Base-by-base conservation (phyloP, 2,888 invertebrate species). In the Eupithecia vulgata region DNA sequence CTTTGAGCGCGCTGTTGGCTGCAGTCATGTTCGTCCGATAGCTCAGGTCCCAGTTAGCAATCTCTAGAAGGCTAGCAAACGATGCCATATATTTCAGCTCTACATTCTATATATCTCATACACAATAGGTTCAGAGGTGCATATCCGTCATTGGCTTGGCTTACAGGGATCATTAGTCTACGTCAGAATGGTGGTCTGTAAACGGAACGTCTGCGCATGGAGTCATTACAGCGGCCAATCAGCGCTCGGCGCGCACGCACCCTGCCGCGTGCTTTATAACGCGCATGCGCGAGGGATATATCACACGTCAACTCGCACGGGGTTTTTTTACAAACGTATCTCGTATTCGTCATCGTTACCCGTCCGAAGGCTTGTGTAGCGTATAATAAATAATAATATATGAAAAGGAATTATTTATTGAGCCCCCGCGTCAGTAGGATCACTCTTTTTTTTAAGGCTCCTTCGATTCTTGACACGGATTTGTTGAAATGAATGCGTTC, bases 261-360 rank as follows among this genome's bases (percentile, higher is more conserved):
- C 92, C 93, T 89, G 92, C 88, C 87, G 93, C 82, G 93, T 91
- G 87, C 89, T 92, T 94, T 92, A 93, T 92, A 87, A 84, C 87
- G 85, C 88, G 88, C 89, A 81, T 82, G 88, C 90, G 85, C 90
- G 81, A 83, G 72, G 88, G 87, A 94, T 94, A 93, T 93, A 92
- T 94, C 93, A 92, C 89, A 84, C 90, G 93, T 92, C 93, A 91
- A 85, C 82, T 82, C 87, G 87, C 87, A 87, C 91, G 92, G 90
- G 89, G 88, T 88, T 90, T 89, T n/a, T 90, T 91, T 90, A 91
- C 90, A 88, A 90, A 91, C 90, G 88, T 90, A 92, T 92, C 92
- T 91, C 87, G 87, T 91, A 94, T 94, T 92, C 94, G 93, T 94
- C 94, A 94, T 94, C 93, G 93, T 93, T 93, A 91, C 82, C 81